A percentile compares a stretch with the other conserved stretches of the same genome.
These are phyloP conservation scores for Cancer borealis DNA, from an alignment of 2,888 invertebrate genomes.

Conservation along the genomic window DNA sequence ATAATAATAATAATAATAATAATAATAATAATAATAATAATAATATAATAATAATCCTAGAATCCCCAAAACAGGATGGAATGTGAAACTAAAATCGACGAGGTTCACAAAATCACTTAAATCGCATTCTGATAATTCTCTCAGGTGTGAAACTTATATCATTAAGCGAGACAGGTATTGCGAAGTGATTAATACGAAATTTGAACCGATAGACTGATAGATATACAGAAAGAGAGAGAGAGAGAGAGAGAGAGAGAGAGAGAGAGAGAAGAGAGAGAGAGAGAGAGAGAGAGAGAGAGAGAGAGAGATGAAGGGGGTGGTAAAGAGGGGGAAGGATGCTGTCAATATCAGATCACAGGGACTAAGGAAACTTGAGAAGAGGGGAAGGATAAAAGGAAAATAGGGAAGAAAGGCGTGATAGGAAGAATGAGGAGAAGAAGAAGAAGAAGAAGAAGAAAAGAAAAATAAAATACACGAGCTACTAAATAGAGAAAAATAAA, in stretches of 20 bases:
- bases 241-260: conserved; percentile 28
- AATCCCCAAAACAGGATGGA: neutral
- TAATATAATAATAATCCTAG: neutral
- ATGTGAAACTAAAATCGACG: conserved; percentile 32
- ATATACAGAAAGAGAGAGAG: conserved; percentile 16
- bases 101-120: conserved; percentile 29
- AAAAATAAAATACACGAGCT: neutral
- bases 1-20: conserved; percentile 32
- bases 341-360: neutral
- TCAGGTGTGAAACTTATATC: conserved; percentile 40
- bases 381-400: neutral
- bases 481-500: neutral
- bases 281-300: conserved; percentile 16
- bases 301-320: neutral
- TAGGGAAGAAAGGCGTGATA: neutral
- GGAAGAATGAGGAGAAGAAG: neutral
- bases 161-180: conserved; percentile 40
- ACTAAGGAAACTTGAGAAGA: conserved; percentile 25
- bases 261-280: conserved; percentile 25
- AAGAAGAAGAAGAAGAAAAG: neutral
- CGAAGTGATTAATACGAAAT: conserved; percentile 10
- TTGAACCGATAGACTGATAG: neutral
- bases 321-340: neutral
- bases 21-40: conserved; percentile 29
- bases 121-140: conserved; percentile 36